Base-by-base conservation (phyloP, 2,113 vertebrate species). In the Platysternon megacephalum region DNA sequence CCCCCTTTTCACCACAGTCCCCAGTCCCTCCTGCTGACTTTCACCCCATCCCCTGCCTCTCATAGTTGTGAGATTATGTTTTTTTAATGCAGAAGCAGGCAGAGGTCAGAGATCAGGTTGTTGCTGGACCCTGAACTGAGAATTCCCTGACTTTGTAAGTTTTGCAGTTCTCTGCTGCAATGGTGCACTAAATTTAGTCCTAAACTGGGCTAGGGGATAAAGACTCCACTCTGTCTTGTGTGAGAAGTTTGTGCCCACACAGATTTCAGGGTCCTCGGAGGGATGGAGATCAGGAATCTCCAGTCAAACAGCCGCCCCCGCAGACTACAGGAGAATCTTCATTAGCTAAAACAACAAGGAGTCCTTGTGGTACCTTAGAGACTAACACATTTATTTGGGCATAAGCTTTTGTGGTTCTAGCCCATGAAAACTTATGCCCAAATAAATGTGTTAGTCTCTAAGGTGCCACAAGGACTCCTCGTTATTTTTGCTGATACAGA, bases 91-190 rank as follows among this genome's bases (percentile, higher is more conserved):
- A 82, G 93, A 88, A 87, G 49, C 6, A 48, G 91, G 68, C 91
- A 87, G 84, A 81, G 42, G 0, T 79, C 78, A 82, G 61, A 48
- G 89, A 44, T 79, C 84, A 68, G 72, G 24, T 44, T 55, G 46
- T 1, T 35, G 22, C 74, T 46, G 89, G 51, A 29, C 84, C 80
- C 86, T 76, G 51, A 86, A 84, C 49, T 93, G 94, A 55, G 29
- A 56, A 42, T 83, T 76, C 17, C 0, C 0, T 56, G 14, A 76
- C 0, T 0, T 82, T 87, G 94, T 78, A 78, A 44, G 29, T 49
- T 22, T 58, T 89, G 65, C 19, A 3, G 61, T 3, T 87, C 44
- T 89, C 83, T 53, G 86, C n/a, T 56, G 92, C 76, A 2, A 2
- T 12, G 39, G 1, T 46, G 4, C 78, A 86, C 83, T 16, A 0